These are phyloP conservation scores for Aphelinus certus DNA, from an alignment of 1,140 invertebrate genomes.

Conservation along the genomic window DNA sequence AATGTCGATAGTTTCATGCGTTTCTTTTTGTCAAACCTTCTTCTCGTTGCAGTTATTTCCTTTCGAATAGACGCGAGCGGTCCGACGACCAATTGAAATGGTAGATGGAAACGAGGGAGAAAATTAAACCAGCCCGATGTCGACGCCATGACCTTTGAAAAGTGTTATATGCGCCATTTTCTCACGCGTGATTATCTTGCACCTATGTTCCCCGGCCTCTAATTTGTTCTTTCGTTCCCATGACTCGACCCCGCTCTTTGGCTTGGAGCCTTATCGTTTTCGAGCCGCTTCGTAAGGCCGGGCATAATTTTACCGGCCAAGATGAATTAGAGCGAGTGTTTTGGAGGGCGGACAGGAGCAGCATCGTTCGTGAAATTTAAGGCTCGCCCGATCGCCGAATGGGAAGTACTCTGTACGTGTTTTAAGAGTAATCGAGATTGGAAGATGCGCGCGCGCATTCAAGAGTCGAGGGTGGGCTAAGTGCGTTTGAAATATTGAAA, in stretches of 20 bases:
- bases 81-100: too few relatives aligned
- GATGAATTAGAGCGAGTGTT: slow-evolving; percentile 33
- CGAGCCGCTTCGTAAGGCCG: background rate
- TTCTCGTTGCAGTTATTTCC: too few relatives aligned
- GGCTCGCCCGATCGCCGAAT: background rate
- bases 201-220: background rate
- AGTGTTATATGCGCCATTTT: too few relatives aligned
- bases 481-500: too few relatives aligned
- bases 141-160: too few relatives aligned
- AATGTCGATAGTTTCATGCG: too few relatives aligned
- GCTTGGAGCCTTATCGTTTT: slow-evolving; percentile 11
- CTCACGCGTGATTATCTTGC: background rate
- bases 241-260: background rate
- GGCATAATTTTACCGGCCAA: slow-evolving; percentile 28
- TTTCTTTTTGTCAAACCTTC: too few relatives aligned
- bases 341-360: slow-evolving; percentile 5
- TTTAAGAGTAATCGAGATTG: background rate
- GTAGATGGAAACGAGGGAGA: too few relatives aligned
- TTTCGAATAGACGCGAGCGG: too few relatives aligned
- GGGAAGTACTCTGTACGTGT: background rate
- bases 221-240: background rate
- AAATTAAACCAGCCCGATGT: too few relatives aligned
- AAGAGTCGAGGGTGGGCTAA: background rate
- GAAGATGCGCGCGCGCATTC: background rate
- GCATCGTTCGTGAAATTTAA: slow-evolving; percentile 32